These are phyloP conservation scores for Alectoris magna DNA, from an alignment of 2,797 vertebrate species.

Conservation along the genomic window DNA sequence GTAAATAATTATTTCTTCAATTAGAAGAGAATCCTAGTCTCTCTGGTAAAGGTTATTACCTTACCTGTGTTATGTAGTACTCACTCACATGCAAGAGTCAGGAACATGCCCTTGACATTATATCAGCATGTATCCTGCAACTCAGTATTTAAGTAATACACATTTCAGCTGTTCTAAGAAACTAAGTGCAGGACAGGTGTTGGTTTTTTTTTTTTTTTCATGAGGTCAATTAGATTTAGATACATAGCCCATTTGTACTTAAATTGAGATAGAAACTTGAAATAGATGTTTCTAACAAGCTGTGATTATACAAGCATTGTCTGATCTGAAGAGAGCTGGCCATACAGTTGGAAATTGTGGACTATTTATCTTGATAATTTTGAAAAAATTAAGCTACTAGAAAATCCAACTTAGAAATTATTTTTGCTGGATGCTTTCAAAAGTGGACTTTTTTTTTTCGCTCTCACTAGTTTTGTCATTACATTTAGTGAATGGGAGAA, in stretches of 20 bases:
- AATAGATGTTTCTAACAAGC: conserved; percentile 36
- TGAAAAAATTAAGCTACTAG: not conserved
- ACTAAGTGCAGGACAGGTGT: not conserved
- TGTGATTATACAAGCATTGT: conserved; percentile 11
- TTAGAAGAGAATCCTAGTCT: not conserved
- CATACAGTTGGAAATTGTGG: not conserved
- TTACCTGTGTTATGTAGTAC: not conserved
- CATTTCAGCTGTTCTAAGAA: not conserved
- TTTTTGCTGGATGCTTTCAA: not conserved
- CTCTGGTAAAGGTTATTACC: not conserved
- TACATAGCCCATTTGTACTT: not conserved
- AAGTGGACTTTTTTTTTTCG: not conserved
- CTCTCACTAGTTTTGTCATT: not conserved
- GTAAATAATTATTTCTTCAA: not conserved
- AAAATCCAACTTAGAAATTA: not conserved
- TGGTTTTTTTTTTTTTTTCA: not conserved
- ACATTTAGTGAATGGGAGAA: not conserved
- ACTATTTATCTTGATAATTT: conserved; percentile 22
- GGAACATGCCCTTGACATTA: not conserved
- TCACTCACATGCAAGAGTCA: not conserved
- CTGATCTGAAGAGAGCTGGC: conserved; percentile 42
- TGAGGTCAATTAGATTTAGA: not conserved
- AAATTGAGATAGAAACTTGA: conserved; percentile 8
- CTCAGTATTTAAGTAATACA: not conserved
- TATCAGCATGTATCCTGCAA: not conserved